phyloP scores from a whole-genome alignment of 2,797 vertebrate species.

The Gobionotothen gibberifrons region DNA sequence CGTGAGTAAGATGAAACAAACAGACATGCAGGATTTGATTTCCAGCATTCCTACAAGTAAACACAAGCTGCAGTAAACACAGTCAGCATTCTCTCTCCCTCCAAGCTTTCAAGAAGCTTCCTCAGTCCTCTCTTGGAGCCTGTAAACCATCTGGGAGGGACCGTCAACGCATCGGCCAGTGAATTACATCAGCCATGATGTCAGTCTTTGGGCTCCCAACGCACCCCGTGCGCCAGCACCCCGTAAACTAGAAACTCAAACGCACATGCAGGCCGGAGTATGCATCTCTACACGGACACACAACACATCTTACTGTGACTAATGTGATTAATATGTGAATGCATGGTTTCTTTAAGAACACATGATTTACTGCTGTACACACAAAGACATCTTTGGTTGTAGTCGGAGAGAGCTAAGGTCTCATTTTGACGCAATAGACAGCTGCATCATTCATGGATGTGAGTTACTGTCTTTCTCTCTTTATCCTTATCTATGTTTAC shows the following conservation, averaged over 20 bases:
- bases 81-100: slow-evolving; percentile 43
- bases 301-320: slow-evolving; percentile 3
- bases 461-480: slow-evolving; percentile 2
- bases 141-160: slow-evolving; percentile 65
- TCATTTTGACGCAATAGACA: slow-evolving; percentile 2
- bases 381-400: not conserved
- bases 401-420: not conserved
- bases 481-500: slow-evolving; percentile 36
- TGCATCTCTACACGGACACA: not conserved
- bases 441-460: slow-evolving; percentile 33
- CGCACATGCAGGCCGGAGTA: slow-evolving; percentile 16
- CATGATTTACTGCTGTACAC: not conserved
- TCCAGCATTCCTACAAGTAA: slow-evolving; percentile 14
- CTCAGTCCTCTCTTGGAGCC: slow-evolving; percentile 45
- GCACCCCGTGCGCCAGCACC: slow-evolving; percentile 47
- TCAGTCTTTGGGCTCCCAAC: slow-evolving; percentile 64
- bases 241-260: slow-evolving; percentile 29
- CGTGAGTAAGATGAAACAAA: slow-evolving; percentile 2
- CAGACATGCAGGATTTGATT: not conserved
- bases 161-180: slow-evolving; percentile 45
- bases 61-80: slow-evolving; percentile 27
- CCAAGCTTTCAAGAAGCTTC: slow-evolving; percentile 26
- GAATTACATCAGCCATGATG: slow-evolving; percentile 78
- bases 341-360: not conserved
- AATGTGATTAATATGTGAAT: slow-evolving; percentile 19